Evolutionary conservation across 2,888 invertebrate species (phyloP).

Genomic region (Scrobipalpa atriplicella): DNA sequence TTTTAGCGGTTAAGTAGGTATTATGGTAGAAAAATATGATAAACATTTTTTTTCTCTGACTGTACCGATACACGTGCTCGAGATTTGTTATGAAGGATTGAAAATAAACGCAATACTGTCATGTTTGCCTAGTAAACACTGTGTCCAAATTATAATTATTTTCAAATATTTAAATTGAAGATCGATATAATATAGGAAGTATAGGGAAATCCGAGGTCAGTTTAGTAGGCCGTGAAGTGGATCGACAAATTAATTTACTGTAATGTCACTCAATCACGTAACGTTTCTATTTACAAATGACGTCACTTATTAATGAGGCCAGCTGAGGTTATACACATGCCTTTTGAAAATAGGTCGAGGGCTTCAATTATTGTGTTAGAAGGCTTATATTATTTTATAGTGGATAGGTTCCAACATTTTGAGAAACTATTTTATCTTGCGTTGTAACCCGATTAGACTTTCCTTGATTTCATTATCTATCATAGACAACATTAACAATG

Average conservation of each 20-base stretch:
- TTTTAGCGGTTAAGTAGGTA: too few relatives aligned
- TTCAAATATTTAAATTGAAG: constrained; percentile 3
- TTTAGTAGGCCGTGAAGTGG: constrained; percentile 25
- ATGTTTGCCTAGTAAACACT: background rate
- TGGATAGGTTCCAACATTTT: too few relatives aligned
- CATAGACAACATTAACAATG: too few relatives aligned
- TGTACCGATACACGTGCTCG: too few relatives aligned
- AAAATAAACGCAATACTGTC: too few relatives aligned
- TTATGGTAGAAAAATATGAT: too few relatives aligned
- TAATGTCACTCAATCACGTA: constrained; percentile 39
- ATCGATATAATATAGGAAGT: background rate
- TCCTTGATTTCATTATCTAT: too few relatives aligned
- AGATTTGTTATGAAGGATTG: too few relatives aligned
- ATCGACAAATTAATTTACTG: constrained; percentile 42
- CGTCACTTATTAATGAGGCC: constrained; percentile 16
- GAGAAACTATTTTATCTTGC: too few relatives aligned
- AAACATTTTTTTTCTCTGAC: too few relatives aligned
- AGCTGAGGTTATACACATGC: background rate
- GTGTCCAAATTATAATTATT: background rate
- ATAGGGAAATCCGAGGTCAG: constrained; percentile 13
- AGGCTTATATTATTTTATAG: too few relatives aligned
- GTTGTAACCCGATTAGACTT: too few relatives aligned
- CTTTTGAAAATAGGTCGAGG: constrained; percentile 2
- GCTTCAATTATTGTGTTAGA: background rate
- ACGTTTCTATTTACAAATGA: constrained; percentile 28